These are phyloP conservation scores for Ataeniobius toweri DNA, from an alignment of 2,797 vertebrate species.

Conservation along the genomic window DNA sequence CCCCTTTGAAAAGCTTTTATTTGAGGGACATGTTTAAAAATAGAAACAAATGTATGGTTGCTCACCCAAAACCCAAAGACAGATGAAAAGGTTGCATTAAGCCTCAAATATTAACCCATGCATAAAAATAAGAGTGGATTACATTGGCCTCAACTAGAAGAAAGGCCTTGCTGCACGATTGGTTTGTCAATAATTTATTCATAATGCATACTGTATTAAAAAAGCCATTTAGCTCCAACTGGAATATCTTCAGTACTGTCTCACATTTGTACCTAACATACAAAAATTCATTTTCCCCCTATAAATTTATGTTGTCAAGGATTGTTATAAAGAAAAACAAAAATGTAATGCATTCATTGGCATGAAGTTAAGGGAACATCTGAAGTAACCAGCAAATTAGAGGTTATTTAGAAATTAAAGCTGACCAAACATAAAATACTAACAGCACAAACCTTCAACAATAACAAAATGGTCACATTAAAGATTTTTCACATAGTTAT, in stretches of 20 bases:
- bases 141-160: neutral
- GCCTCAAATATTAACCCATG: neutral
- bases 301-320: neutral
- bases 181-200: neutral
- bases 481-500: neutral
- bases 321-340: neutral
- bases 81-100: neutral
- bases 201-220: neutral
- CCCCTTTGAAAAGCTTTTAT: conserved; percentile 15
- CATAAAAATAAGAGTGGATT: neutral
- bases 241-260: neutral
- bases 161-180: neutral
- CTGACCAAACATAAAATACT: neutral
- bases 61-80: neutral
- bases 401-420: neutral
- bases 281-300: neutral
- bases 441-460: no score
- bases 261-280: neutral
- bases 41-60: neutral
- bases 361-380: neutral
- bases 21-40: conserved; percentile 7
- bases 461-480: neutral
- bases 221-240: neutral
- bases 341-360: neutral
- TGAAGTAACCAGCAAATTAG: neutral